Base-by-base conservation (phyloP, 92 coral and sea anemone genomes). In the Zoanthus solanderi region DNA sequence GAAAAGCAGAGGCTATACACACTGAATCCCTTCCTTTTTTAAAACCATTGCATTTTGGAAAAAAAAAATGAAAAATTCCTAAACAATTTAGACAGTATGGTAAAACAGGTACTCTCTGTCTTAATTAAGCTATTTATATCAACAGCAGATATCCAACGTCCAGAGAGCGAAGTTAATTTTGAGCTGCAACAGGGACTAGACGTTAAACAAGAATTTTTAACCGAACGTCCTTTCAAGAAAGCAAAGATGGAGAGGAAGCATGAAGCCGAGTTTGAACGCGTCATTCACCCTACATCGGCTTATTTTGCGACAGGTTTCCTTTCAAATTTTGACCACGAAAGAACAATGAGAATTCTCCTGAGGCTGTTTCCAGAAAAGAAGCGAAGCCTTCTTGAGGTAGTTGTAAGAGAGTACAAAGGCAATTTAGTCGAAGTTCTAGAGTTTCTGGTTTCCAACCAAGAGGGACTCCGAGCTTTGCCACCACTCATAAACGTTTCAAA, bases 281-380 rank as follows among this genome's bases (percentile, higher is more conserved):
- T 37, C 12, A 31, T 28, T 81, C 75, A 46, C 44, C 74, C 85
- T 45, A 32, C 85, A 30, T 68, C 85, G 6, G 46, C 85, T 0
- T 13, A 9, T 14, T 81, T 81, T 46, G n/a, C 75, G 23, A 17
- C 60, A 13, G 58, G 47, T 15, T 81, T 81, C 3, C 63, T 81
- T 12, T 31, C 12, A 50, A 67, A 81, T 6, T 71, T 71, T 54
- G 75, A 81, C 6, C 63, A 68, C 14, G 85, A 81, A 66, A 71
- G 85, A 16, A 81, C 75, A 81, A 66, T 81, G 10, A 45, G 75
- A 81, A 28, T 81, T 81, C 75, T 81, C 44, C 8, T 71, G 58
- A 81, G 75, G 74, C 44, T 81, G 71, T 66, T 81, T n/a, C 85
- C 85, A 4, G 85, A 81, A 71, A 81, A 81, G 75, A 81, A 81